phyloP scores from a whole-genome alignment of 2,797 vertebrate species.

The Schizothorax lantsangensis region DNA sequence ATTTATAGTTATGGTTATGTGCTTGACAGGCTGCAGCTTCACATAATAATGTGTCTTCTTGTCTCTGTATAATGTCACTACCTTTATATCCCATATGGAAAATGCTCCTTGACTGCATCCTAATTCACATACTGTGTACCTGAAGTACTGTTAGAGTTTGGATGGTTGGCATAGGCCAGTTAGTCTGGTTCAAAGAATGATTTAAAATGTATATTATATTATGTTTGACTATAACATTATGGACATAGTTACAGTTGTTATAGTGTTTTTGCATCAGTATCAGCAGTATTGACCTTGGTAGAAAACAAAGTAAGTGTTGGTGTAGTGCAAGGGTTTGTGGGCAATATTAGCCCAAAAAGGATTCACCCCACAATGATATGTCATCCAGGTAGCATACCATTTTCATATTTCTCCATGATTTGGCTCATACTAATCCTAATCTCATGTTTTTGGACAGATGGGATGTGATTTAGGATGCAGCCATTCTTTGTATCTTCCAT shows the following conservation, averaged over 20 bases:
- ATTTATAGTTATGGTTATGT: neutral
- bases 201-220: neutral
- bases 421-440: neutral
- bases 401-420: neutral
- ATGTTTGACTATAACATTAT: too few species aligned
- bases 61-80: neutral
- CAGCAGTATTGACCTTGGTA: neutral
- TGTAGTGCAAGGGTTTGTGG: neutral
- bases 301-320: neutral
- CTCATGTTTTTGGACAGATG: neutral
- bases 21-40: neutral
- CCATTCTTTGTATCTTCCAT: slow-evolving; percentile 1
- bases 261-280: neutral
- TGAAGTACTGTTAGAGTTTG: neutral
- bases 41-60: neutral
- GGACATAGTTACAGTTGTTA: too few species aligned
- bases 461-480: neutral
- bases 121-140: neutral
- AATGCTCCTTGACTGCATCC: neutral
- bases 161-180: neutral
- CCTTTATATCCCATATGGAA: neutral
- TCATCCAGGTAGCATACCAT: neutral
- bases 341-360: neutral
- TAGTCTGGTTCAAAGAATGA: neutral
- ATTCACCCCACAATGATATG: neutral